A percentile compares a stretch with the other conserved stretches of the same genome.
These are phyloP conservation scores for Bubo bubo DNA, from an alignment of 2,113 vertebrate genomes.

Conservation along the genomic window DNA sequence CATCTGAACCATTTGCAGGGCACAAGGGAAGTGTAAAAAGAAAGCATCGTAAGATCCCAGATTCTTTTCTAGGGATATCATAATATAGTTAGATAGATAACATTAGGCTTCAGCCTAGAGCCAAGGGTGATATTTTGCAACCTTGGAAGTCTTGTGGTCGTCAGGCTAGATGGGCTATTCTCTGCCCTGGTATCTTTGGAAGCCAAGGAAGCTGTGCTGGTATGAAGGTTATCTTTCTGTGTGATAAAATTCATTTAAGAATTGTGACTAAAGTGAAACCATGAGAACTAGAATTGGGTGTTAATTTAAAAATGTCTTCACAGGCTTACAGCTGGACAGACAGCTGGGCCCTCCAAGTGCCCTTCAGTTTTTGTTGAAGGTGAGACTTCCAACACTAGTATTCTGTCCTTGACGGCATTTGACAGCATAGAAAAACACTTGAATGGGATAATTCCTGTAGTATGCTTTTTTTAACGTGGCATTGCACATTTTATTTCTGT, in stretches of 20 bases:
- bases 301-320: neutral
- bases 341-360: neutral
- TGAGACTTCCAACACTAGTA: neutral
- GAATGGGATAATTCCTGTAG: neutral
- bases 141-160: neutral
- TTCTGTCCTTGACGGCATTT: neutral
- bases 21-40: neutral
- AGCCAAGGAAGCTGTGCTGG: neutral
- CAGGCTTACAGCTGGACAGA: neutral
- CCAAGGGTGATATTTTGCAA: neutral
- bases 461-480: neutral
- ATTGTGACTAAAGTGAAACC: neutral
- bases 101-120: neutral
- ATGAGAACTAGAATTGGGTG: neutral
- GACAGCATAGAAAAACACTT: neutral
- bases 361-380: neutral
- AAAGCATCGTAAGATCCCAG: neutral
- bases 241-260: neutral
- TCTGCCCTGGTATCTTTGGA: neutral
- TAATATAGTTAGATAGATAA: neutral
- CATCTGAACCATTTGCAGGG: neutral
- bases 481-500: neutral
- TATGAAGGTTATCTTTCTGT: neutral
- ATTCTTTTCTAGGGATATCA: neutral
- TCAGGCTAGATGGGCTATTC: neutral